Base-by-base conservation (phyloP, 1,140 invertebrate species). In the Elysia chlorotica region DNA sequence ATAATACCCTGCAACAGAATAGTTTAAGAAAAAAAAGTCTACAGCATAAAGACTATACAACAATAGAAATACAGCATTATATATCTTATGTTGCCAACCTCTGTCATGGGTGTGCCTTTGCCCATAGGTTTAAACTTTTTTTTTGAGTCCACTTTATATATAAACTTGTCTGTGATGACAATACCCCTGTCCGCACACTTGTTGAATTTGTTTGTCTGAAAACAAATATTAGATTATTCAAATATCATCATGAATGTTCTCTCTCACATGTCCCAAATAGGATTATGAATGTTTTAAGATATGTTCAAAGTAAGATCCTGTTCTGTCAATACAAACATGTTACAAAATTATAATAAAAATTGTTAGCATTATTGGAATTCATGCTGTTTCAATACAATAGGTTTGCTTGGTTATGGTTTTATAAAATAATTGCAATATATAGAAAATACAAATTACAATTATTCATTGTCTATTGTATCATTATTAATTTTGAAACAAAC, bases 111-210 rank as follows among this genome's bases (percentile, higher is more conserved):
- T 81, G 93, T 93, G 23, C 93, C 93, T 78, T 94, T 92, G 81
- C 93, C 94, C 90, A 99, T 91, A 35, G 92, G 91, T 82, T 94
- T 96, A 85, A 98, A 98, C 79, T 91, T 91, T 69, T 87, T 87
- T 53, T 90, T 90, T 31, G 89, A 90, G 76, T 99, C 96, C 75
- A 99, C 88, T 87, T 99, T 99, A 85, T 94, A 97, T 74, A 99
- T 92, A 31, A 90, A 90, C 6, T 91, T 90, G 78, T 98, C 96
- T 0, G 97, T 98, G 54, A 99, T 88, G 14, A 98, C 89, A 61
- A 99, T 85, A 3, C 94, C 94, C 61, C 97, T 90, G 81, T 97
- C 94, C 0, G 95, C 93, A 85, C 92, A 90, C 88, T 98, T 98
- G 86, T 96, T 95, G 86, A 92, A 92, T 61, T 91, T 91, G 84